Evolutionary conservation across 1,140 invertebrate genomes (phyloP).

Genomic region (Homalodisca vitripennis): DNA sequence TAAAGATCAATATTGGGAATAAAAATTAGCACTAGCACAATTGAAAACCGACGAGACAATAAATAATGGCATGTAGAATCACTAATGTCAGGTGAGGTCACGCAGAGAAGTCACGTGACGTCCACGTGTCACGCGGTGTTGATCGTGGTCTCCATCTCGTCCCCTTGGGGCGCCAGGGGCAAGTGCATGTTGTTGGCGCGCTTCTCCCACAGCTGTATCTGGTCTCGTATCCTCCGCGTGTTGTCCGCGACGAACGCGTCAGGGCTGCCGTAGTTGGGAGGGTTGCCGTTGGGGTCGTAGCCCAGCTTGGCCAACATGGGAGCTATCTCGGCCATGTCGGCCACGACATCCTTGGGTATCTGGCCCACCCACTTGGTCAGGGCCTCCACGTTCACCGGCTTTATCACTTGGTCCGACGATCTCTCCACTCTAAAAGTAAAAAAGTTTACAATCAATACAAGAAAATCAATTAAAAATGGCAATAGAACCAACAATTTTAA

Average conservation of each 20-base stretch:
- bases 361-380: constrained; percentile 95
- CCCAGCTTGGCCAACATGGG: constrained; percentile 71
- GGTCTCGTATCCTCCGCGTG: constrained; percentile 54
- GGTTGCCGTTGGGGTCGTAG: constrained; percentile 93
- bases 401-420: constrained; percentile 98
- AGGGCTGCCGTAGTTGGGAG: constrained; percentile 87
- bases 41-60: neutral
- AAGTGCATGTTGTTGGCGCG: constrained; percentile 25
- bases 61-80: neutral
- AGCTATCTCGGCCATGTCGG: constrained; percentile 77
- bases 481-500: too few species aligned
- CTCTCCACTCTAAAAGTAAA: constrained; percentile 91
- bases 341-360: constrained; percentile 86
- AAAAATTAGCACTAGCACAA: neutral
- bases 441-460: too few species aligned
- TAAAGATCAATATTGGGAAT: neutral
- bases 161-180: neutral
- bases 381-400: constrained; percentile 96
- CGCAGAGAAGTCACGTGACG: neutral
- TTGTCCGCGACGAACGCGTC: constrained; percentile 83
- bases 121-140: constrained; percentile 6
- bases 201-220: constrained; percentile 43
- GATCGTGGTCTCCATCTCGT: constrained; percentile 3
- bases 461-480: constrained; percentile 14
- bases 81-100: neutral